Base-by-base conservation (phyloP, 2,888 invertebrate species). In the Hirtodrosophila duncani region DNA sequence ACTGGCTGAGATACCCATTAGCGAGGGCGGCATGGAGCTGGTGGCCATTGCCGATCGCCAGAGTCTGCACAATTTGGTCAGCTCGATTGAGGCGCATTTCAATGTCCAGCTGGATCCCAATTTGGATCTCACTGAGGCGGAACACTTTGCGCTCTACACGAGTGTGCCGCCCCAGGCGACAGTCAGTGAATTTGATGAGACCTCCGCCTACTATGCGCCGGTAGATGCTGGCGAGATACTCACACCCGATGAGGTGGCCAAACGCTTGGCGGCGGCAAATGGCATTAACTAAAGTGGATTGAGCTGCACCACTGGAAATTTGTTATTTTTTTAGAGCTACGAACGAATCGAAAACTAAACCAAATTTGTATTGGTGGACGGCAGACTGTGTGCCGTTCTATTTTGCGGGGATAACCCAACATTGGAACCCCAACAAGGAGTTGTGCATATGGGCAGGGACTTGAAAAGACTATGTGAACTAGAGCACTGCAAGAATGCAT, bases 71-170 rank as follows among this genome's bases (percentile, higher is more conserved):
- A 87, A 87, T 57, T 63, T 87, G 42, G 86, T 86, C 33, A 79
- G 71, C 67, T 74, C 72, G 5, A 74, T 74, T 3, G 87, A 87
- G 56, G 87, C 86, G 2, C 83, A 86, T 43, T 87, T 83, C 36
- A 85, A 87, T 57, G 86, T 87, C 2, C 75, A 84, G 39, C 79
- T 87, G 17, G 87, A 88, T 74, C 85, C 86, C 27, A 90, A 91
- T 48, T 84, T 92, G 29, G 94, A 94, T 67, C 86, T 95, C 18
- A 95, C 95, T 0, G 95, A 95, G 67, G 95, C 94, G 1, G 96
- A 96, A 79, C 94, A 95, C 82, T 95, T 94, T 84, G 95, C 95
- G 20, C 85, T 96, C 51, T 96, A 96, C 71, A 95, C 94, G 74
- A 92, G 93, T 42, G 91, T 95, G 83, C 94, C 95, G 7, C 95